These are phyloP conservation scores for Ceratotherium simum DNA, from an alignment of 2,113 vertebrate species.

Conservation along the genomic window DNA sequence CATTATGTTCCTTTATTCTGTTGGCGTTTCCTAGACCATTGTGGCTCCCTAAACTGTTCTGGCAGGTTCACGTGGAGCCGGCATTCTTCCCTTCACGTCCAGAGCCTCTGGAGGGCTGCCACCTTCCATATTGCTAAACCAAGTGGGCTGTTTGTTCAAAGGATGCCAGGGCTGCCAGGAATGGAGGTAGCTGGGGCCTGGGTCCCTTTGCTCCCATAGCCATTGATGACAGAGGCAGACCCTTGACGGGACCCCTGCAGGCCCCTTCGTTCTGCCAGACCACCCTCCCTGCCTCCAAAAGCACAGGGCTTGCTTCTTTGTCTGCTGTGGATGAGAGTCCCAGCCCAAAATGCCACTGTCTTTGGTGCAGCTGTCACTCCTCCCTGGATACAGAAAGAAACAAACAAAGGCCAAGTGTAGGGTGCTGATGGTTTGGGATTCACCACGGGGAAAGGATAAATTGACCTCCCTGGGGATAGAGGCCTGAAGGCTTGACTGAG, in stretches of 20 bases:
- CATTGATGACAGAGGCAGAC: background rate
- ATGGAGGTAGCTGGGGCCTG: background rate
- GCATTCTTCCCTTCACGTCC: background rate
- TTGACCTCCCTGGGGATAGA: background rate
- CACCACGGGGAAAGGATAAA: background rate
- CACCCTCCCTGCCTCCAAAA: background rate
- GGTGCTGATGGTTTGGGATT: constrained; percentile 59
- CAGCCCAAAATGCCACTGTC: constrained; percentile 31
- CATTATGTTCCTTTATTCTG: background rate
- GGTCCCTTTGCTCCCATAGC: fast-evolving
- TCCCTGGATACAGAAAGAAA: constrained; percentile 76
- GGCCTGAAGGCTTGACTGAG: background rate
- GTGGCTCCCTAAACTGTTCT: background rate
- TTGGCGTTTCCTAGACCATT: background rate
- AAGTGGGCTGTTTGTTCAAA: background rate
- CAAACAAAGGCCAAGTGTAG: constrained; percentile 67
- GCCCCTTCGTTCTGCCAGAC: background rate
- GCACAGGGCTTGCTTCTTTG: background rate
- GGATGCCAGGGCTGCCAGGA: background rate
- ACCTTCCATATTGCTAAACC: background rate
- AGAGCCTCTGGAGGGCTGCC: background rate
- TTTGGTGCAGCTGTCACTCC: constrained; percentile 71
- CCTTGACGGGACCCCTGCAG: background rate
- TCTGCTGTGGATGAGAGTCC: constrained; percentile 13
- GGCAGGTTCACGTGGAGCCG: background rate